Evolutionary conservation across 2,797 vertebrate species (phyloP).

Genomic region (Hirundo rustica): DNA sequence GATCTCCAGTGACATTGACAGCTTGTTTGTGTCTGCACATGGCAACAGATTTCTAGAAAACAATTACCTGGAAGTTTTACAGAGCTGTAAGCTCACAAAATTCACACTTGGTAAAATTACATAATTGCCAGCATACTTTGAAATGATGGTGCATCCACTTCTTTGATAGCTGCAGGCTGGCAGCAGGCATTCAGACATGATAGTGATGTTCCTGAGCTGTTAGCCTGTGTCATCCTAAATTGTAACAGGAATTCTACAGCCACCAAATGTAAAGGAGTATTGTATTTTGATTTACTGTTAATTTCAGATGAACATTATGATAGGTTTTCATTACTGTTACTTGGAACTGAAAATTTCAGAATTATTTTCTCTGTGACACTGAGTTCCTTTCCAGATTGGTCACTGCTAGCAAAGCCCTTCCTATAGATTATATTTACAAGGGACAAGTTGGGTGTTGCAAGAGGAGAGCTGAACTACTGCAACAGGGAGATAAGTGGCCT

Average conservation of each 20-base stretch:
- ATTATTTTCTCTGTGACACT: not conserved
- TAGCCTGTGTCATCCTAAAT: not conserved
- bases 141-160: not conserved
- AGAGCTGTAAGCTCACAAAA: not conserved
- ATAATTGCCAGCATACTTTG: not conserved
- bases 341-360: not conserved
- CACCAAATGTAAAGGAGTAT: not conserved
- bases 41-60: not conserved
- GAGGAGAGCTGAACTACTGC: not conserved
- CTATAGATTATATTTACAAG: not conserved
- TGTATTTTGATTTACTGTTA: not conserved
- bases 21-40: not conserved
- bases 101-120: not conserved
- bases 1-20: not conserved
- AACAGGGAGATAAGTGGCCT: not conserved
- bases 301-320: not conserved
- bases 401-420: not conserved
- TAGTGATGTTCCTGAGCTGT: not conserved
- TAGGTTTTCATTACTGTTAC: not conserved
- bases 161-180: not conserved
- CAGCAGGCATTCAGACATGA: not conserved
- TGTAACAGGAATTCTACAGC: not conserved
- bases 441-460: not conserved
- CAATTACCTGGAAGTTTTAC: not conserved
- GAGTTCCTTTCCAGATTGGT: not conserved